These are phyloP conservation scores for Tangachromis dhanisi DNA, from an alignment of 2,113 vertebrate genomes.

Conservation along the genomic window DNA sequence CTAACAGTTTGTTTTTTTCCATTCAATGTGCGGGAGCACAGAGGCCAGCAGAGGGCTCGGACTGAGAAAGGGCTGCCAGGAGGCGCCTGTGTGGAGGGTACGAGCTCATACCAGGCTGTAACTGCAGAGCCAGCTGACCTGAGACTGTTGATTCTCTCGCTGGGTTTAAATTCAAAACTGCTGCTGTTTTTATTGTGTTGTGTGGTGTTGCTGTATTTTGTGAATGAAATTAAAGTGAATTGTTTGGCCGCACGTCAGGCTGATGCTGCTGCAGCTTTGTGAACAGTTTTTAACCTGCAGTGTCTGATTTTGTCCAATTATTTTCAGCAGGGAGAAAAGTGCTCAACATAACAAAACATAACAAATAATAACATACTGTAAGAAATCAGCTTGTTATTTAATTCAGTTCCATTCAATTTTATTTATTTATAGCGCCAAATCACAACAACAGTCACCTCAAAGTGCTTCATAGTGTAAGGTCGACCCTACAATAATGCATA, in stretches of 20 bases:
- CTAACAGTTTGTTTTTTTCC: background rate
- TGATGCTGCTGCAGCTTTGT: background rate
- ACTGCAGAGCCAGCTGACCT: background rate
- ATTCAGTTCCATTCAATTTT: accelerated
- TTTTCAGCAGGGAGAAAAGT: background rate
- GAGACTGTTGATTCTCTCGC: background rate
- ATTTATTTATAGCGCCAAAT: accelerated
- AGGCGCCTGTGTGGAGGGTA: slow-evolving; percentile 60
- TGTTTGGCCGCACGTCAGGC: background rate
- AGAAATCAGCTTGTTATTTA: background rate
- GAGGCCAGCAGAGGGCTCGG: background rate
- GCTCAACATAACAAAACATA: background rate
- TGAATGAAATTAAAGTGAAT: background rate
- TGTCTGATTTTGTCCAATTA: background rate
- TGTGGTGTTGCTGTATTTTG: background rate
- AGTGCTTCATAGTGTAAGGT: accelerated
- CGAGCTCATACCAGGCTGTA: background rate
- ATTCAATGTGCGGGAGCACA: background rate
- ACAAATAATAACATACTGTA: accelerated
- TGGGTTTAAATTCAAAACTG: background rate
- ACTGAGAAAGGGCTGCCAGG: slow-evolving; percentile 44
- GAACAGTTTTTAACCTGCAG: accelerated
- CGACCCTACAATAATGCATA: accelerated
- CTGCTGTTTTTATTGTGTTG: background rate
- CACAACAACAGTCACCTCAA: background rate